These are phyloP conservation scores for Stichodactyla mertensii DNA, from an alignment of 64 coral and sea anemone species.

Conservation along the genomic window DNA sequence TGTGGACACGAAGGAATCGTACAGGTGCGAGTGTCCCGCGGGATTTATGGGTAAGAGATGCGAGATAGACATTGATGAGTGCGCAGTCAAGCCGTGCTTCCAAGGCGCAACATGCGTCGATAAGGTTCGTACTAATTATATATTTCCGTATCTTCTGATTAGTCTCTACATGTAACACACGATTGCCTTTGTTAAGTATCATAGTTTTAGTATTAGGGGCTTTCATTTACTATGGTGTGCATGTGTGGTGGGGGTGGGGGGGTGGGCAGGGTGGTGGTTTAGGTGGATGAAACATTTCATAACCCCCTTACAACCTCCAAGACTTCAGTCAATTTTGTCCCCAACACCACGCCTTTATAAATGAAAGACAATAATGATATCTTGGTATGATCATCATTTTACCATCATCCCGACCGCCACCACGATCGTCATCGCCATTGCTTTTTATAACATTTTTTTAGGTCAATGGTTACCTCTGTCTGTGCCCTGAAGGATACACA, in stretches of 20 bases:
- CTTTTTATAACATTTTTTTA: neutral
- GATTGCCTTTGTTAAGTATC: too few species aligned
- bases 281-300: too few species aligned
- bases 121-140: constrained; percentile 18
- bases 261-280: too few species aligned
- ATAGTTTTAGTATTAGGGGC: too few species aligned
- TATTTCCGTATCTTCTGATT: too few species aligned
- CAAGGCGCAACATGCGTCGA: constrained; percentile 28
- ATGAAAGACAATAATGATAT: too few species aligned
- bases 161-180: too few species aligned
- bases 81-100: constrained; percentile 27
- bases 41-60: constrained; percentile 40
- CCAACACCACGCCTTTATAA: too few species aligned
- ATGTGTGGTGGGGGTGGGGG: neutral
- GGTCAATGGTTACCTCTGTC: constrained; percentile 27
- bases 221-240: neutral
- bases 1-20: constrained; percentile 61
- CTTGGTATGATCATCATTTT: neutral
- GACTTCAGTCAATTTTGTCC: too few species aligned
- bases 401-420: too few species aligned
- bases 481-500: constrained; percentile 33
- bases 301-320: too few species aligned
- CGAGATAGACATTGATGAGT: constrained; percentile 49
- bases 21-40: constrained; percentile 42
- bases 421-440: neutral